Evolutionary conservation across 1,140 invertebrate species (phyloP), one percentile per base, ranked within the genome.

Genomic region (Ceratoteleas bidentatus): DNA sequence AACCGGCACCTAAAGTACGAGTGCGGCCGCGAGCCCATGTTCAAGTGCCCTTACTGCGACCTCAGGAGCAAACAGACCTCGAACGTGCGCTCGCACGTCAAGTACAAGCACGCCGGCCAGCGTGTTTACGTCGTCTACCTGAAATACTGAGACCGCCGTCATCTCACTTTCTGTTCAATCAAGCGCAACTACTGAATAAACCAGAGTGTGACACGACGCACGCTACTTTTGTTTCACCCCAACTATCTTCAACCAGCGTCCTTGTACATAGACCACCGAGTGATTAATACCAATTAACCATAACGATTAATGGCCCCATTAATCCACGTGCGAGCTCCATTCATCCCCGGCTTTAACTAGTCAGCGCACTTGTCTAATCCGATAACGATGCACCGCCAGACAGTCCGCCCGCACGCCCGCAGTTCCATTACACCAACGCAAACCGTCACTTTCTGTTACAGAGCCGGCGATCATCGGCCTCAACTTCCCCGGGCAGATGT

Each of bases 21-120:
- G 72, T 93, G 92, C 64, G 93, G 93, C 6, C 89, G 91, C 90
- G 13, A 93, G 65, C 92, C 93, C 2, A 87, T 90, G 74, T 92
- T 93, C 80, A 88, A 91, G 45, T 93, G 93, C 79, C 91, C 89
- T 6, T 84, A 89, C 61, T 92, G 92, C 69, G 53, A 84, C 9
- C 85, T 90, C 16, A 87, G 80, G 10, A 87, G 87, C 58, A 87
- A 88, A 56, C 88, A 88, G 14, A 85, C 74, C 0, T 81, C 65
- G 0, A 80, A 85, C 15, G 76, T 84, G 11, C 72, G 81, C 0
- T 54, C 68, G 0, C 84, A 85, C 16, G 74, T 85, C 34, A 80
- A 79, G 14, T 81, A 65, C 0, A 77, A 81, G 45, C 84, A 85
- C 52, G 75, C 72, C n/a, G 64, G 69, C 34, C 62, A 76, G 54